Conservation (phyloP, 37 sponge, comb jelly and placozoan species). For the Lycopodina hypogea region DNA sequence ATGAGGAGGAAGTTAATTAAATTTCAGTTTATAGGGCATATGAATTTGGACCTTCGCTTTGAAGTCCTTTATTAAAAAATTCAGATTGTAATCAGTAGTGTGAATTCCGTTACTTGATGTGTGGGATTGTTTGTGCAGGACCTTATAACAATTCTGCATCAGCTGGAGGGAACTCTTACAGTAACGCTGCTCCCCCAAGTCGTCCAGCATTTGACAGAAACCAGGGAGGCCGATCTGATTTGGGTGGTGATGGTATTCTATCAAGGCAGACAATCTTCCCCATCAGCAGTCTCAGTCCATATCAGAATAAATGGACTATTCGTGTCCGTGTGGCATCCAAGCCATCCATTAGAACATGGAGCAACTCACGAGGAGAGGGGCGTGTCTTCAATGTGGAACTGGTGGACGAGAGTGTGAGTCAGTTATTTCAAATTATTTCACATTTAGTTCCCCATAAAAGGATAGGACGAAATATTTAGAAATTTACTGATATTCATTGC, state of each 20-base stretch:
- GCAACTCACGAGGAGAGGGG: conserved; percentile 91
- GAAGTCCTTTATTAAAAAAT: too few relatives aligned
- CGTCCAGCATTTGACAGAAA: conserved; percentile 25
- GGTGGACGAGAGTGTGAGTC: conserved; percentile 79
- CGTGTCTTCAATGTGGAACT: conserved; percentile 79
- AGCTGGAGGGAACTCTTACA: background rate
- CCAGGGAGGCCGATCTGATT: background rate
- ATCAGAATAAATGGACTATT: conserved; percentile 95
- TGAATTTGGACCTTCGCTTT: too few relatives aligned
- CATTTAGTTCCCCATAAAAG: background rate
- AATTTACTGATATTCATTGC: background rate
- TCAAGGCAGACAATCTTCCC: conserved; percentile 46
- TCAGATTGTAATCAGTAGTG: too few relatives aligned
- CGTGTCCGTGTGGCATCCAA: conserved; percentile 79
- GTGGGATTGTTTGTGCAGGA: too few relatives aligned
- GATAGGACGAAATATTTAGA: background rate
- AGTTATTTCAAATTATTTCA: background rate
- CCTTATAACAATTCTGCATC: too few relatives aligned
- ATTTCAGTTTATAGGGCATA: too few relatives aligned
- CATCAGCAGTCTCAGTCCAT: conserved; percentile 82
- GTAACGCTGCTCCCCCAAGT: conserved; percentile 32
- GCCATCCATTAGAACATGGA: conserved; percentile 75
- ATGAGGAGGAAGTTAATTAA: too few relatives aligned
- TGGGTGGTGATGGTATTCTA: background rate
- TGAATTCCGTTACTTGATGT: too few relatives aligned